Conservation (phyloP, 2,113 vertebrate genomes). For the Mustelus asterias region DNA sequence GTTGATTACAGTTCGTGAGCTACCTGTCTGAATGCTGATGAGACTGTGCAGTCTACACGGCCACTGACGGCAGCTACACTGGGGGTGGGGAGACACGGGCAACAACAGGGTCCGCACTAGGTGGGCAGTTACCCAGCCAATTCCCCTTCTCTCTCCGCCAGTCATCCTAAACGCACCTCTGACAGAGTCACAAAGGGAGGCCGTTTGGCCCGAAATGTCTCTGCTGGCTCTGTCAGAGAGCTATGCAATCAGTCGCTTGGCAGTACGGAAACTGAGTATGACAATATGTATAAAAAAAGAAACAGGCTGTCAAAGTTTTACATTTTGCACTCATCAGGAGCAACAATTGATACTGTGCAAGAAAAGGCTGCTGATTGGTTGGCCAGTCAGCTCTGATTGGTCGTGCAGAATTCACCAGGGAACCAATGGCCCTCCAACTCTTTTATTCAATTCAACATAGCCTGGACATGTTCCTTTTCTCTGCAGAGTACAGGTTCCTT, state of each 20-base stretch:
- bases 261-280: too few relatives aligned
- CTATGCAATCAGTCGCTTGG: neutral
- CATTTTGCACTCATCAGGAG: too few relatives aligned
- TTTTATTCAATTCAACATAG: too few relatives aligned
- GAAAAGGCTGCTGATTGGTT: too few relatives aligned
- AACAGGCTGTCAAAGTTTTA: too few relatives aligned
- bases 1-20: neutral
- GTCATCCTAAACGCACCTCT: neutral
- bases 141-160: neutral
- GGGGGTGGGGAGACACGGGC: neutral
- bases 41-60: neutral
- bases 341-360: too few relatives aligned
- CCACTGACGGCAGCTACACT: neutral
- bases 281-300: too few relatives aligned
- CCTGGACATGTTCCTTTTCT: too few relatives aligned
- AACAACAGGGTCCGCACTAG: neutral
- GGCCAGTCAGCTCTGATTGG: too few relatives aligned
- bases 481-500: too few relatives aligned
- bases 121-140: neutral
- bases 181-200: neutral
- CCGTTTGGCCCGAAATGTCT: neutral
- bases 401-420: too few relatives aligned
- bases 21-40: conserved; percentile 7
- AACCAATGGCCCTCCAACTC: too few relatives aligned
- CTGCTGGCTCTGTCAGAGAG: neutral